Evolutionary conservation across 2,888 invertebrate species (phyloP).

Genomic region (Nomada ruficornis): DNA sequence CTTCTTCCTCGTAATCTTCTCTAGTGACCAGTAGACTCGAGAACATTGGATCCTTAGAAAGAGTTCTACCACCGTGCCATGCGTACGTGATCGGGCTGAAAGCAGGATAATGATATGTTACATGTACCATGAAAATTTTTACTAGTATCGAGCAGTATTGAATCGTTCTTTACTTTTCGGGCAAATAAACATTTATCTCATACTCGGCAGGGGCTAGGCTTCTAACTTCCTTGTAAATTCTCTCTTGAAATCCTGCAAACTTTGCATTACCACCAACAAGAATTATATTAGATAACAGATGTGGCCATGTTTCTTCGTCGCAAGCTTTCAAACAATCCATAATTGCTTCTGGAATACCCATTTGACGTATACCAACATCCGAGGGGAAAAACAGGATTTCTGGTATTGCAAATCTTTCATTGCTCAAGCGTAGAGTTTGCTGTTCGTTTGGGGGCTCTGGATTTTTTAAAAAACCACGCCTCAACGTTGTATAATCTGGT

Average conservation of each 20-base stretch:
- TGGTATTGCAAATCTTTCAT: conserved; percentile 97
- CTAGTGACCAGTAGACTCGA: conserved; percentile 90
- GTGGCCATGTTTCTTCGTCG: conserved; percentile 90
- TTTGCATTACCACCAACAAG: conserved; percentile 92
- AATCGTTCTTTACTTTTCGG: conserved; percentile 87
- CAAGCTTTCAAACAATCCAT: conserved; percentile 91
- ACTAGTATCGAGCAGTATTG: neutral
- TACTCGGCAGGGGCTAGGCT: conserved; percentile 91
- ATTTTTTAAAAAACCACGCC: conserved; percentile 90
- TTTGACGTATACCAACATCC: conserved; percentile 95
- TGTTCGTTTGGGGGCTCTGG: conserved; percentile 85
- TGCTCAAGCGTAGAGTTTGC: conserved; percentile 94
- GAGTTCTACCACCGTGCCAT: conserved; percentile 94
- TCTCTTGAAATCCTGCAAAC: conserved; percentile 93
- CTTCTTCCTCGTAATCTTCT: conserved; percentile 96
- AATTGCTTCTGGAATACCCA: conserved; percentile 97
- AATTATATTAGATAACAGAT: conserved; percentile 93
- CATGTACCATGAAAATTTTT: neutral
- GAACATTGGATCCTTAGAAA: conserved; percentile 91
- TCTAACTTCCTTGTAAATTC: conserved; percentile 91
- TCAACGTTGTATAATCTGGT: conserved; percentile 96
- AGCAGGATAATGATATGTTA: conserved; percentile 29
- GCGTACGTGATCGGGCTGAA: conserved; percentile 92
- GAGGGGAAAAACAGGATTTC: conserved; percentile 97
- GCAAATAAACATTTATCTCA: conserved; percentile 90